Evolutionary conservation across 2,797 vertebrate genomes (phyloP).

Genomic region (Manis javanica): DNA sequence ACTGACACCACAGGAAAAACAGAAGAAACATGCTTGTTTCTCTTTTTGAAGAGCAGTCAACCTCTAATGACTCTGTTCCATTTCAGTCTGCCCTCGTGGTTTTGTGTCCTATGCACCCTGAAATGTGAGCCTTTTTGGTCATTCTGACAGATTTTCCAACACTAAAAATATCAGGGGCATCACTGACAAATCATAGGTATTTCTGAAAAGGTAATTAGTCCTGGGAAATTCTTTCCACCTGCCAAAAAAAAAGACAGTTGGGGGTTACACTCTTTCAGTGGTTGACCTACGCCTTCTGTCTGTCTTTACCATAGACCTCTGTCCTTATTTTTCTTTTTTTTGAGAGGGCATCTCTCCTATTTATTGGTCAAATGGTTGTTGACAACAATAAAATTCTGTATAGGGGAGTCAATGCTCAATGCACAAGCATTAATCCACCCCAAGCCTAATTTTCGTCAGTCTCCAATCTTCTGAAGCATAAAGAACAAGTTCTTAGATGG

Average conservation of each 20-base stretch:
- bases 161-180: conserved; percentile 69
- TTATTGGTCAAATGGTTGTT: no score
- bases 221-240: conserved; percentile 76
- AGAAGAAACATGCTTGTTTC: conserved; percentile 66
- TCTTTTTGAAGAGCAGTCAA: conserved; percentile 77
- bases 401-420: no score
- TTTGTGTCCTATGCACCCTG: conserved; percentile 74
- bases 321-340: neutral
- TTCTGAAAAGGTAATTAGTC: conserved; percentile 56
- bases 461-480: no score
- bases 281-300: neutral
- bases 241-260: conserved; percentile 41
- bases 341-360: no score
- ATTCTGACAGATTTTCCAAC: conserved; percentile 80
- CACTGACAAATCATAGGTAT: conserved; percentile 64
- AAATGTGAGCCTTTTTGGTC: conserved; percentile 67
- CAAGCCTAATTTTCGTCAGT: no score
- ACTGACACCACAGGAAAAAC: conserved; percentile 80
- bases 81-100: neutral
- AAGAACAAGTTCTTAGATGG: no score
- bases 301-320: neutral
- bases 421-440: no score
- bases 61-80: conserved; percentile 73
- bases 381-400: no score
- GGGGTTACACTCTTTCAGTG: neutral